Evolutionary conservation across 2,888 invertebrate species (phyloP).

Genomic region (Eilema sororculum): DNA sequence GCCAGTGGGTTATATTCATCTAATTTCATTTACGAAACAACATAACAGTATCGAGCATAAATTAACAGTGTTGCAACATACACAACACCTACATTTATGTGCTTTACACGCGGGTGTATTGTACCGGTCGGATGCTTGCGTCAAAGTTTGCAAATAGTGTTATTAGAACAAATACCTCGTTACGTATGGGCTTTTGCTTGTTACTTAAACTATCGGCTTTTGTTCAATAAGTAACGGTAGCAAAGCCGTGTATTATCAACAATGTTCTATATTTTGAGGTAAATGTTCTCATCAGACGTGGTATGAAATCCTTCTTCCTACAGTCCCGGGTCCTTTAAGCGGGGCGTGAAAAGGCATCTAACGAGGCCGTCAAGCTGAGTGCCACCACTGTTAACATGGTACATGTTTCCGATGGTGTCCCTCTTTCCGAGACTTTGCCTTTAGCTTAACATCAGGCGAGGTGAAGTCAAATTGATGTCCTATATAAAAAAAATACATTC

Average conservation of each 20-base stretch:
- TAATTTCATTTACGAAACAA: neutral
- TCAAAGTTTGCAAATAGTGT: conserved; percentile 52
- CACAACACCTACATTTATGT: neutral
- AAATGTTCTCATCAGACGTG: no score
- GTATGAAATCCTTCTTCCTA: no score
- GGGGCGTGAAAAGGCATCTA: no score
- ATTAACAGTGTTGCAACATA: neutral
- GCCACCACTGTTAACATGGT: no score
- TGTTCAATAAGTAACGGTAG: neutral
- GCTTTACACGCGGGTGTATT: neutral
- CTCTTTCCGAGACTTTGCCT: no score
- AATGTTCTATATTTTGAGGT: neutral
- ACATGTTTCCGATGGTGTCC: no score
- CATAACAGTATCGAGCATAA: neutral
- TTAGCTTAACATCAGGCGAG: no score
- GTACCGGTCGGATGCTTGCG: conserved; percentile 19
- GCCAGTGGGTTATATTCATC: neutral
- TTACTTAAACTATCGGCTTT: conserved; percentile 6
- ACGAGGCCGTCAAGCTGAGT: no score
- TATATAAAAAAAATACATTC: no score
- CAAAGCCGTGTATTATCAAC: neutral
- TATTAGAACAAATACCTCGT: conserved; percentile 36
- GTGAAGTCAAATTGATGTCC: no score
- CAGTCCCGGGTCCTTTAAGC: no score
- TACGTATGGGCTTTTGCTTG: conserved; percentile 8